Base-by-base conservation (phyloP, 2,888 invertebrate genomes). In the Brenthis ino region DNA sequence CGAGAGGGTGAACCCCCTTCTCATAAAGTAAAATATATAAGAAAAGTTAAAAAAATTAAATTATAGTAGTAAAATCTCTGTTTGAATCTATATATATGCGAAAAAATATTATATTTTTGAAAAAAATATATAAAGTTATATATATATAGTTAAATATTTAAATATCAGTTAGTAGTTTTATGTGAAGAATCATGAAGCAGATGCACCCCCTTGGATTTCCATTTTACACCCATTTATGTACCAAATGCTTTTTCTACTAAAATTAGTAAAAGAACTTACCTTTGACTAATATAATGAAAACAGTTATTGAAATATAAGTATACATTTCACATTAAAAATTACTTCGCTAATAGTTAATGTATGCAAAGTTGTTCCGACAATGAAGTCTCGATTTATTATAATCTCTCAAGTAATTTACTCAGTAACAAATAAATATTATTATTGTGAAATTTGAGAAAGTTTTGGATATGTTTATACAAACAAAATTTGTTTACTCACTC, bases 381-480 rank as follows among this genome's bases (percentile, higher is more conserved):
- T 60, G 6, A n/a, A 50, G 33, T 16, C 6, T 6, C 5, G 13
- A 60, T 28, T 60, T 48, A 50, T 13, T 16, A 5, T 50, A 11
- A 50, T 60, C n/a, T 60, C 28, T n/a, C 28, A 24, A 50, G 28
- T 24, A 11, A 8, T 50, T 48, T 56, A n/a, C 33, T 43, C 11
- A 33, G 37, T n/a, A 14, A 48, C 50, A 48, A 48, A 57, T 20
- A 58, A 61, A 33, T 28, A 58, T 37, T 63, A 28, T 67, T 66
- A 60, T 63, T 67, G 63, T 63, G 67, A 56, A 63, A 63, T 57
- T 16, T 63, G 43, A 67, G 67, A 63, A 37, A 54, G 14, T 54
- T 63, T 37, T 16, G 6, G 3, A 37, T 43, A 20, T 53, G 43
- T 63, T 56, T 67, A 63, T 56, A 61, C 50, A 43, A 43, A 56